Evolutionary conservation across 2,113 vertebrate genomes (phyloP), one percentile per base, ranked within the genome.

Genomic region (Sakesphorus luctuosus): DNA sequence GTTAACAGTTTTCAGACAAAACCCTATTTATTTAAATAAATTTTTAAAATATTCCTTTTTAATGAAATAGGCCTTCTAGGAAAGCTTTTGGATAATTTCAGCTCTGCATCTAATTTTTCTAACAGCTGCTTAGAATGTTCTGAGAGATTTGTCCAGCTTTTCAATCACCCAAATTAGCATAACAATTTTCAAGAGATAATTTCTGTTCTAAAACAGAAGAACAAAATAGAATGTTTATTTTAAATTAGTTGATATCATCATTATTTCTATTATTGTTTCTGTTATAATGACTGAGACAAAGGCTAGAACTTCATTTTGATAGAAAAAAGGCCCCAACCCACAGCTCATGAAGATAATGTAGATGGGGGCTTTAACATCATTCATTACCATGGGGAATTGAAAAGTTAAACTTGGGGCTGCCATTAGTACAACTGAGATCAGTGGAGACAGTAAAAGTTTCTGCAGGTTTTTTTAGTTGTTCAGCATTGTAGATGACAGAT

Each of bases 401-500:
- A 65, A 84, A 31, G 5, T 44, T 73, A 21, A 76, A 55, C 44
- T 5, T 55, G 13, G 3, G 4, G 8, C 11, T 74, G 23, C 50
- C 38, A 9, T 66, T 80, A 25, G n/a, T 74, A 23, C 19, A 47
- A 0, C n/a, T 46, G 56, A 86, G 55, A 73, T 14, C 28, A 35
- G 13, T 20, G 4, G 14, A 86, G 17, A 18, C 25, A 58, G 18
- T 10, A 49, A 46, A 1, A 12, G 3, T 55, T 87, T 58, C 21
- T 74, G 13, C 18, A 58, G 9, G 40, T 15, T 24, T 81, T 24
- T 73, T 44, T 9, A 53, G 10, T 33, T 89, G 25, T 8, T 84
- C 19, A 47, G 0, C 17, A 18, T 25, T 76, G 26, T 26, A 66
- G 18, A 68, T 0, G 0, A 36, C 31, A 40, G 20, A 4, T 18